Evolutionary conservation across 2,797 vertebrate species (phyloP), one percentile per base, ranked within the genome.

Genomic region (Siniperca scherzeri): DNA sequence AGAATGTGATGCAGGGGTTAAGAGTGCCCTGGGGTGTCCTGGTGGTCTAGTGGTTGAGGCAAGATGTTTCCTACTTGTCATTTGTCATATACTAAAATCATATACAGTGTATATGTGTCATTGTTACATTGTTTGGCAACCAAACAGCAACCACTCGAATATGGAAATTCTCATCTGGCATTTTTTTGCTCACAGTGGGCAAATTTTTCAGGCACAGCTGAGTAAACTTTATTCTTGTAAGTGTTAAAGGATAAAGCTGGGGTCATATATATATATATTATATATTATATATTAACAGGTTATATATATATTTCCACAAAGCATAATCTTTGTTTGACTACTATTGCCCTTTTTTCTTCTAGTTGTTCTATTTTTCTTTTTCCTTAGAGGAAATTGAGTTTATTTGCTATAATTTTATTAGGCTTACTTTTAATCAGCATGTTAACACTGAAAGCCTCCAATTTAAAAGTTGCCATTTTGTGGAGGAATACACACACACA

Each of bases 351-450:
- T 53, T 79, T 78, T 80, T 60, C 65, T 80, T 57, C 70, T 42
- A 67, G 52, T 74, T 76, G 42, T 80, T 66, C 42, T 52, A 33
- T 61, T 69, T 78, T 64, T 62, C 33, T 65, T 71, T 64, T 80
- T 84, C 19, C 59, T 70, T 56, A 76, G 38, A 81, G 69, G 40
- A 85, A 70, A 83, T 65, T 55, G 50, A 65, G 72, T 88, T 82
- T 50, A 74, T 68, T 80, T 89, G 40, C 30, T 70, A 50, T 72
- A 77, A 81, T 80, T 84, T 76, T 71, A 65, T 66, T 44, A 71
- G 52, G 42, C 70, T 81, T 80, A 82, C 77, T 89, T 91, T 90
- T 90, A 91, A 93, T 92, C 85, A 81, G 70, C 67, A 74, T 81
- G 77, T 78, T 78, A 88, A 74, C 66, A 74, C 62, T 40, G 84